These are phyloP conservation scores for Stictocephala bisonia DNA, from an alignment of 2,888 invertebrate genomes.

Conservation along the genomic window DNA sequence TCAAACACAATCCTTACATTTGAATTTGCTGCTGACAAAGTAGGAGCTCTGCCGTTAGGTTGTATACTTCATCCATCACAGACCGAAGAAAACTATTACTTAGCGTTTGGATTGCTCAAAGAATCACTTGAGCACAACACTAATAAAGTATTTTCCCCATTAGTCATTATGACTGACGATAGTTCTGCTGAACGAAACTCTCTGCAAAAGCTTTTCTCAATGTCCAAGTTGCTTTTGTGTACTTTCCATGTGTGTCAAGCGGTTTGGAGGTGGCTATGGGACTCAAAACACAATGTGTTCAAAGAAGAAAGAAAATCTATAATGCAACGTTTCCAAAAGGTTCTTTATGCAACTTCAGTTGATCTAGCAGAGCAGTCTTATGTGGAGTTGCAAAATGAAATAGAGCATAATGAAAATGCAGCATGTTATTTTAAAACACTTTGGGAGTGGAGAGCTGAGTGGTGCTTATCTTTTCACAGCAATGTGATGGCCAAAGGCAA, in stretches of 20 bases:
- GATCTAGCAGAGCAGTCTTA: constrained; percentile 6
- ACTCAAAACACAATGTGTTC: constrained; percentile 3
- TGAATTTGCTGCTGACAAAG: constrained; percentile 32
- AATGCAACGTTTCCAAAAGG: constrained; percentile 23
- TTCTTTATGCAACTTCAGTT: constrained; percentile 9
- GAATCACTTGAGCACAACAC: constrained; percentile 19
- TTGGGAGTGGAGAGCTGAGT: constrained; percentile 11
- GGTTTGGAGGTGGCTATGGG: constrained; percentile 28
- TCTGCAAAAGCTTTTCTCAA: constrained; percentile 15
- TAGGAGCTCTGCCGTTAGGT: constrained; percentile 32
- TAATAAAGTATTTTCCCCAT: constrained; percentile 21
- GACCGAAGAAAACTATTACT: constrained; percentile 25
- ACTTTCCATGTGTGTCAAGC: constrained; percentile 22
- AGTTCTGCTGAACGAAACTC: constrained; percentile 35
- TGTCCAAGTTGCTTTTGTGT: constrained; percentile 19
- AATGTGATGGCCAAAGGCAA: constrained; percentile 28
- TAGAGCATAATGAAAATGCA: neutral
- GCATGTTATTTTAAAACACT: constrained; percentile 3
- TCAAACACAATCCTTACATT: constrained; percentile 12
- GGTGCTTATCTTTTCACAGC: constrained; percentile 28
- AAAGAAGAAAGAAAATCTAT: constrained; percentile 27
- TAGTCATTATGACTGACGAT: constrained; percentile 31
- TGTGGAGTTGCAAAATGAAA: constrained; percentile 12
- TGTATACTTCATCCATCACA: constrained; percentile 33
- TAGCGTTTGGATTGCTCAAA: constrained; percentile 17